Evolutionary conservation across 2,797 vertebrate species (phyloP).

Genomic region (Poeciliopsis gracilis): DNA sequence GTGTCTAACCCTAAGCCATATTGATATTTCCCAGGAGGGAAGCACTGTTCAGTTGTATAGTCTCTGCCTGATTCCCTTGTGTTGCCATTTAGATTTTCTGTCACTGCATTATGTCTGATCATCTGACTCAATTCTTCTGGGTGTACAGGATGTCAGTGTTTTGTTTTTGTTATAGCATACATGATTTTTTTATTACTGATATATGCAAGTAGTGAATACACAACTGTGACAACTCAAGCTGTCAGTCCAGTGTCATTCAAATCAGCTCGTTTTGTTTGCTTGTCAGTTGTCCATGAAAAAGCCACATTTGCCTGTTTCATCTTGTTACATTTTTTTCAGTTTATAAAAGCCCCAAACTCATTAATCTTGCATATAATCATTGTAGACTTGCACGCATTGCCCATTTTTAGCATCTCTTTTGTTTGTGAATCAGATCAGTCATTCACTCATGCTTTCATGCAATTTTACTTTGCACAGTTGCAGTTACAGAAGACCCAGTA

Average conservation of each 20-base stretch:
- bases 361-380: constrained; percentile 40
- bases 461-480: constrained; percentile 91
- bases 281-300: constrained; percentile 40
- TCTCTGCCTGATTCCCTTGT: constrained; percentile 56
- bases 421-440: constrained; percentile 69
- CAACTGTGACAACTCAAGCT: constrained; percentile 44
- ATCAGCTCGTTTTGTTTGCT: constrained; percentile 44
- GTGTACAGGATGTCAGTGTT: constrained; percentile 15
- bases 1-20: constrained; percentile 38
- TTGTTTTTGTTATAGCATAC: constrained; percentile 28
- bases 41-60: constrained; percentile 42
- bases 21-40: constrained; percentile 36
- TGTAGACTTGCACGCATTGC: constrained; percentile 52
- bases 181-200: constrained; percentile 45
- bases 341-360: constrained; percentile 7
- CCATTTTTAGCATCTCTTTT: constrained; percentile 56
- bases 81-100: constrained; percentile 61
- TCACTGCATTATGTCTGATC: constrained; percentile 50
- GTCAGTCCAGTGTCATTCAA: constrained; percentile 56
- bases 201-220: constrained; percentile 34
- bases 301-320: constrained; percentile 51
- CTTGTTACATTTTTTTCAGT: constrained; percentile 38
- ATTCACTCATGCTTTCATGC: constrained; percentile 86
- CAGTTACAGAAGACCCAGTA: constrained; percentile 99
- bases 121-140: constrained; percentile 28